Base-by-base conservation (phyloP, 2,888 invertebrate species). In the Ptycholaimellus sp. region DNA sequence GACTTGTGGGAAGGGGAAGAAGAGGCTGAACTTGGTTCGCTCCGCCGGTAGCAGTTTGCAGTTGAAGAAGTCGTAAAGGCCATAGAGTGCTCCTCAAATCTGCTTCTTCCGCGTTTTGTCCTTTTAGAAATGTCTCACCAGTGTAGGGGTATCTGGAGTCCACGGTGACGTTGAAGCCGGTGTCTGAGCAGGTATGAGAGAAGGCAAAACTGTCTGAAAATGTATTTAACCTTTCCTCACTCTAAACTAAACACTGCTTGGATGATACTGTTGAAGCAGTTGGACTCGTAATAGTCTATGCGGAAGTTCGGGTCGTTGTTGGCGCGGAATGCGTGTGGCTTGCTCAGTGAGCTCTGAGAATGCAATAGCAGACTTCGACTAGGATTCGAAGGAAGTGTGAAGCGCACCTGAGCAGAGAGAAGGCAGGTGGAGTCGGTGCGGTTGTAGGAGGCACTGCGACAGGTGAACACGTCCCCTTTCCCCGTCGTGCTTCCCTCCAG, bases 261-360 rank as follows among this genome's bases (percentile, higher is more conserved):
- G n/a, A n/a, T n/a, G n/a, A n/a, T 30, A 55, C 55, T 44, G 37
- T 56, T 56, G 37, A 48, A 51, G 38, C 56, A 56, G 40, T 53
- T 54, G 42, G 52, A 56, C 40, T 56, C 56, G 36, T 57, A 56
- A 40, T 56, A 56, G 38, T 56, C 56, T 23, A 56, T 51, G 6
- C 56, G 40, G 42, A 44, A 56, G 41, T 56, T 57, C 11, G 56
- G 56, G 35, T 56, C 54, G 44, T 53, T 57, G 43, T 56, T 56
- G 35, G 57, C 42, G 5, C 48, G 45, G 36, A 56, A 50, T 17
- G 46, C 42, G 18, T 46, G 41, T 16, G 56, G 56, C 39, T 51
- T 50, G 37, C 52, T 54, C 21, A 56, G 45, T 38, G 53, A 55
- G 32, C 50, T 52, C 38, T 57, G 50, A 30, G 47, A 44, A 7